phyloP scores from a whole-genome alignment of 2,888 invertebrate species.

The Sepioteuthis lessoniana region DNA sequence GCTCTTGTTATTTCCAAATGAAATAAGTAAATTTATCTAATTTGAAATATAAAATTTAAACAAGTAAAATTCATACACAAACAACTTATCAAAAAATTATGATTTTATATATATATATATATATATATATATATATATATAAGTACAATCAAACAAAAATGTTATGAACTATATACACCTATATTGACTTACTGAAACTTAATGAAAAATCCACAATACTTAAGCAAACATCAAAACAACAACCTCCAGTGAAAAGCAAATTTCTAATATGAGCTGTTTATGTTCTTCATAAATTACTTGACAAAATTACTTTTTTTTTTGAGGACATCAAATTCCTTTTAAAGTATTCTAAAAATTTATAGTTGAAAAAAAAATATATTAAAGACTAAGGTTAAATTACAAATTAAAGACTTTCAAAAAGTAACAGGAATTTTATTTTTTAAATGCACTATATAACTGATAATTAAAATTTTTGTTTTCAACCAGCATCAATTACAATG shows the following conservation, averaged over 20 bases:
- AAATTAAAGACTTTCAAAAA: too few species aligned
- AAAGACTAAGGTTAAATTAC: too few species aligned
- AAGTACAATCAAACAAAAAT: background rate
- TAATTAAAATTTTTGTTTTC: too few species aligned
- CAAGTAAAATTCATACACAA: background rate
- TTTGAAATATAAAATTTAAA: too few species aligned
- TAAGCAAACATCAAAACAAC: background rate
- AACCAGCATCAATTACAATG: background rate
- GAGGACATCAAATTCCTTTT: background rate
- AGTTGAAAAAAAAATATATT: too few species aligned
- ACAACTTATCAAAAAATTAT: background rate
- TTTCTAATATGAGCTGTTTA: background rate
- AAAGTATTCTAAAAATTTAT: too few species aligned
- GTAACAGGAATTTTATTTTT: too few species aligned
- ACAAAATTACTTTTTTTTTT: background rate
- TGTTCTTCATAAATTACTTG: background rate
- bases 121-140: too few species aligned
- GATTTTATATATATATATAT: too few species aligned
- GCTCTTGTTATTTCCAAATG: background rate
- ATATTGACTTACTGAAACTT: background rate
- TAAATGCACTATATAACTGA: too few species aligned
- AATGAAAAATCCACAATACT: background rate
- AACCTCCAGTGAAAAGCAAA: background rate
- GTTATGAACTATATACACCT: background rate
- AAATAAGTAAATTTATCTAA: too few species aligned